Evolutionary conservation across 2,797 vertebrate genomes (phyloP).

Genomic region (Muscicapa comitata): DNA sequence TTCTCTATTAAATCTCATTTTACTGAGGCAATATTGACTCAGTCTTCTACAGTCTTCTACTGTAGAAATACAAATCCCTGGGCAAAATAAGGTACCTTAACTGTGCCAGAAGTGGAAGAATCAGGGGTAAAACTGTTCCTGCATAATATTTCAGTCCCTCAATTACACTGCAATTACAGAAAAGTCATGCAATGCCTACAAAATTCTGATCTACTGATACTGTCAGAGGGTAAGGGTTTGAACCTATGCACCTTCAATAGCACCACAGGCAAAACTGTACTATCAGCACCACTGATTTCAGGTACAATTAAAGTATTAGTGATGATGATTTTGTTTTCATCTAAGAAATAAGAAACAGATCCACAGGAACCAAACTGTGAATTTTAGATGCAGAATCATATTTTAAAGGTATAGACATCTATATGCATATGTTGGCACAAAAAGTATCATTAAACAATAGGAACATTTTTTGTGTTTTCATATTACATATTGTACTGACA

Average conservation of each 20-base stretch:
- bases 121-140: not conserved
- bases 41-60: not conserved
- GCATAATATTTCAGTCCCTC: not conserved
- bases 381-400: not conserved
- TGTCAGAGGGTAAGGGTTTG: not conserved
- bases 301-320: not conserved
- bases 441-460: not conserved
- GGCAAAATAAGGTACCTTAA: not conserved
- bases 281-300: not conserved
- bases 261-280: not conserved
- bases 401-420: not conserved
- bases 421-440: not conserved
- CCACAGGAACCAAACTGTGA: not conserved
- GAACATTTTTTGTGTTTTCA: not conserved
- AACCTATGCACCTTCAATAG: not conserved
- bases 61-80: not conserved
- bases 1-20: not conserved
- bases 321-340: not conserved
- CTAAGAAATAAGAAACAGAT: not conserved
- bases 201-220: not conserved
- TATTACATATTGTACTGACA: not conserved
- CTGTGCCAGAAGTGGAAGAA: not conserved
- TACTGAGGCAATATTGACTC: not conserved
- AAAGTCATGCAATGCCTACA: not conserved
- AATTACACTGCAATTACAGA: not conserved